Evolutionary conservation across 2,888 invertebrate genomes (phyloP), one percentile per base, ranked within the genome.

Genomic region (Punctoribates punctum): DNA sequence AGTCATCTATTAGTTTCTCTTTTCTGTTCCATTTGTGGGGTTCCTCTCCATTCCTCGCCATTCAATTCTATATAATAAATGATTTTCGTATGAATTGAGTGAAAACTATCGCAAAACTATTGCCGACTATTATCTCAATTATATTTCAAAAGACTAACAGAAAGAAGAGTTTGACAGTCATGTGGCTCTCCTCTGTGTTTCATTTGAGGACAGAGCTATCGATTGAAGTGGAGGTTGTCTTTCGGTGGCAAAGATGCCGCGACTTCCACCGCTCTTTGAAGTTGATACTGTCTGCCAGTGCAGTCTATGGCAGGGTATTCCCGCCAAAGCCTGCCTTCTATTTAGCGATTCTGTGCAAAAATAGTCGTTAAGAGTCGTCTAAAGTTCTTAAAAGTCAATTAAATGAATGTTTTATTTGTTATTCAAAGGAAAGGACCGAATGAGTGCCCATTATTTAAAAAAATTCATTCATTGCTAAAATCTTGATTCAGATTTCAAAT

Each of bases 141-240:
- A 42, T 11, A 42, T 42, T 42, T 9, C 11, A 42, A 42, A 42
- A 42, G 42, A 13, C 42, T 42, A 42, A 42, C 42, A 8, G 42
- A 13, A 1, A 42, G 42, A 34, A 5, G 4, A 34, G 20, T 51
- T 42, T 20, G 20, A 3, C 3, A 48, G 2, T 17, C n/a, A 17
- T 51, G 51, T 51, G 51, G 51, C 51, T 51, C 51, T 51, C 51
- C 51, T 51, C n/a, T 6, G 51, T 51, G 51, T 51, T 13, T n/a
- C 9, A n/a, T 5, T n/a, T 9, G n/a, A n/a, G 20, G 51, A 51
- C 20, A 20, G 11, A 20, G 20, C 9, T 20, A 51, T 51, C 51
- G 51, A 51, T 51, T n/a, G 2, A 6, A 2, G 9, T n/a, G n/a
- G 42, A 42, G n/a, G 51, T 51, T 17, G 6, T n/a, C n/a, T 51